A percentile compares a stretch with the other conserved stretches of the same genome.
These are phyloP conservation scores for Alviniconcha marisindica DNA, from an alignment of 1,140 invertebrate species.

Conservation along the genomic window DNA sequence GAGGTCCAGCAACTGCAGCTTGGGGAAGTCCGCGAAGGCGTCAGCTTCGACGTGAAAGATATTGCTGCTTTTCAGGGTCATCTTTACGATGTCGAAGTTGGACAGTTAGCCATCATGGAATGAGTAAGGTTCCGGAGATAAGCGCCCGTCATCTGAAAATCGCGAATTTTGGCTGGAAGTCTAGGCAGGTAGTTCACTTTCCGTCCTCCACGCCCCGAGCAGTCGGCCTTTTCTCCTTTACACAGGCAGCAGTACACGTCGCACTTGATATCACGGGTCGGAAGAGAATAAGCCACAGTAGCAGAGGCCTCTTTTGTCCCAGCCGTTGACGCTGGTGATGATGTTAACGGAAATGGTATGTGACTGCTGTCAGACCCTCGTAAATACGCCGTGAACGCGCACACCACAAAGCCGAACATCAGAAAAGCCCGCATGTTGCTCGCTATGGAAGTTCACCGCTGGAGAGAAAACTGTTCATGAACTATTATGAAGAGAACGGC, in stretches of 20 bases:
- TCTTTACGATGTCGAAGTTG: neutral
- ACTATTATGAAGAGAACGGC: no score
- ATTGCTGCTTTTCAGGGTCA: neutral
- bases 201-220: neutral
- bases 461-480: no score
- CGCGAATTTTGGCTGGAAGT: neutral
- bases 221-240: neutral
- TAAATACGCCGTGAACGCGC: no score
- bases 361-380: no score
- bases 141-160: neutral
- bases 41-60: neutral
- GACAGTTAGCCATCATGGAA: constrained; percentile 12
- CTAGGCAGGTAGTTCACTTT: neutral
- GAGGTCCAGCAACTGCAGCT: neutral
- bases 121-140: neutral
- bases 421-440: no score
- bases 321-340: no score
- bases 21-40: constrained; percentile 4
- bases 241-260: neutral
- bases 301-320: no score
- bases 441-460: no score
- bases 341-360: no score
- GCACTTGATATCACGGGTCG: no score
- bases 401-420: no score
- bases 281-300: no score